Evolutionary conservation across 2,888 invertebrate genomes (phyloP).

Genomic region (Mythimna lalbum): DNA sequence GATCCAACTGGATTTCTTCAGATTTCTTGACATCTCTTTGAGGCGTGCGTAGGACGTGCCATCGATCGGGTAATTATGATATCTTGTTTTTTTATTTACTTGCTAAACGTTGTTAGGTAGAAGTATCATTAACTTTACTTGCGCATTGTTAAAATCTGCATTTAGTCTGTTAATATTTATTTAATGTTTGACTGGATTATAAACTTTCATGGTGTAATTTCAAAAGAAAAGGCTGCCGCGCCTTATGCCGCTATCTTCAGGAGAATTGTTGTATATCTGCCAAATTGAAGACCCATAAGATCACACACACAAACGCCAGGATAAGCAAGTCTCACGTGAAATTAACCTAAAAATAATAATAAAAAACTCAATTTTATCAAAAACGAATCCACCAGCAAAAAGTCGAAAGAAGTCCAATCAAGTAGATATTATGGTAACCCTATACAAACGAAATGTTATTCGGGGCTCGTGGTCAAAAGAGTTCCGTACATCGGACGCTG

Average conservation of each 20-base stretch:
- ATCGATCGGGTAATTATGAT: too few species aligned
- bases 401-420: constrained; percentile 8
- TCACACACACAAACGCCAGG: not conserved
- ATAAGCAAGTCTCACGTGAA: too few species aligned
- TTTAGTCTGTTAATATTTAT: not conserved
- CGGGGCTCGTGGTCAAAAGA: constrained; percentile 74
- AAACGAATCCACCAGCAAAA: not conserved
- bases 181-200: not conserved
- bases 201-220: not conserved
- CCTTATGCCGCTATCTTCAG: not conserved
- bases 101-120: too few species aligned
- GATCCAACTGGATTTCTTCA: too few species aligned
- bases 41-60: too few species aligned
- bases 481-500: constrained; percentile 71
- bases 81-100: too few species aligned
- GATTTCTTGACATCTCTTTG: too few species aligned
- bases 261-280: not conserved
- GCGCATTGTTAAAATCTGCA: too few species aligned
- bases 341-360: too few species aligned
- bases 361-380: too few species aligned
- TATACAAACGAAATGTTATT: constrained; percentile 74
- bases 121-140: too few species aligned
- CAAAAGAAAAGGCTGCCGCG: not conserved
- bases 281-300: not conserved
- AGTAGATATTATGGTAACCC: constrained; percentile 51